Evolutionary conservation across 1,140 invertebrate genomes (phyloP), one percentile per base, ranked within the genome.

Genomic region (Triops longicaudatus): DNA sequence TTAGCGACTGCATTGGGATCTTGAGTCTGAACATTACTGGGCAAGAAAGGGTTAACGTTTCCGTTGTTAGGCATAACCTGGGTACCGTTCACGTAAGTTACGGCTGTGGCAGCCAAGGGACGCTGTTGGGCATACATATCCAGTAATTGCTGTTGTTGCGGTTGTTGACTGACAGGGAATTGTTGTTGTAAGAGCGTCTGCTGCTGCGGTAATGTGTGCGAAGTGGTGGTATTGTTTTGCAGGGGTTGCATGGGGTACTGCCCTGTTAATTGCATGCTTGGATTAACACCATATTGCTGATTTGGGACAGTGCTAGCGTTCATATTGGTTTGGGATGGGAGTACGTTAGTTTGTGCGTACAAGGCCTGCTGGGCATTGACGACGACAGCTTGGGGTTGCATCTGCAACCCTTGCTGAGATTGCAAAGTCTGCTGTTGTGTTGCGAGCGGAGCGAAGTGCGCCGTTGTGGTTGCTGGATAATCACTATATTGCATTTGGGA

Each of bases 1-100:
- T 77, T 27, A 77, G 73, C 43, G 75, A 78, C 44, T 81, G 81
- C 37, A 78, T 79, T 22, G 77, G 77, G 37, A 76, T 74, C 28
- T 82, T 79, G 22, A 80, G 79, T 41, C 76, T 79, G 12, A 41
- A 27, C 42, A 14, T 50, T 42, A 76, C 76, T n/a, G 50, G 50
- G n/a, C 63, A n/a, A 22, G 73, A 42, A 26, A 43, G 41, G 31
- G 37, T 41, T 75, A 44, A 14, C 74, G 12, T 42, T n/a, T 22
- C n/a, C 44, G 14, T 22, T 22, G 50, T 17, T n/a, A 22, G 50
- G 50, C 17, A 22, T 22, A 17, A 14, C 14, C 22, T 63, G 50
- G 50, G 50, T 63, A 14, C 50, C 50, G 7, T 63, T 63, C 50
- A 63, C 22, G 50, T 63, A 63, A 9, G 50, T 6, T 6, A 63